These are phyloP conservation scores for Odontocolon sp. DNA, from an alignment of 2,888 invertebrate genomes.

Conservation along the genomic window DNA sequence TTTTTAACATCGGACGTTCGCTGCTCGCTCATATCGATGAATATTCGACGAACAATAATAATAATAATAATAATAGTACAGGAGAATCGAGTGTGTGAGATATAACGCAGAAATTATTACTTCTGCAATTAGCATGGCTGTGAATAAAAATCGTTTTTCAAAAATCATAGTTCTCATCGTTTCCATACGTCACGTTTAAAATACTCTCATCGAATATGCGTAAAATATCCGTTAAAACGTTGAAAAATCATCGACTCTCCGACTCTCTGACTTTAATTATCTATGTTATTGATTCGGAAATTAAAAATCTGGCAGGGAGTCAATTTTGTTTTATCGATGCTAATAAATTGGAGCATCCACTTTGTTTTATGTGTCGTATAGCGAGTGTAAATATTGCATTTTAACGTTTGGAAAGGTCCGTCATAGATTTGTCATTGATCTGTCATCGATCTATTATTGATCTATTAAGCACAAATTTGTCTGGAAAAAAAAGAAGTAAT, in stretches of 20 bases:
- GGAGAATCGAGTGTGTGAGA: conserved; percentile 22
- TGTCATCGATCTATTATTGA: too few species aligned
- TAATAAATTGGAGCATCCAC: conserved; percentile 22
- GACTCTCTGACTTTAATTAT: conserved; percentile 23
- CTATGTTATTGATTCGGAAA: conserved; percentile 26
- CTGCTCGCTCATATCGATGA: conserved; percentile 7
- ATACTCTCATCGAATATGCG: not conserved
- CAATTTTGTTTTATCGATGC: conserved; percentile 45
- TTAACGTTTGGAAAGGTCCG: too few species aligned
- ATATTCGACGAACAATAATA: conserved; percentile 38
- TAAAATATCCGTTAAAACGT: not conserved
- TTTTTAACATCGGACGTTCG: conserved; percentile 64
- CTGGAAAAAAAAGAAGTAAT: not conserved
- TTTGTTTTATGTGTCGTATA: not conserved
- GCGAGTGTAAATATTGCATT: too few species aligned
- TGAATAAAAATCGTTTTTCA: conserved; percentile 30
- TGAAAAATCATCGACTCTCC: conserved; percentile 50
- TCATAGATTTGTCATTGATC: too few species aligned
- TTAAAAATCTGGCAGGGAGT: conserved; percentile 20
- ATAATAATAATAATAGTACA: conserved; percentile 41
- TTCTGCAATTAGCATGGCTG: conserved; percentile 40
- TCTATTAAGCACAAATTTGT: too few species aligned
- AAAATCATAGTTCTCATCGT: conserved; percentile 7
- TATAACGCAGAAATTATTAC: conserved; percentile 46
- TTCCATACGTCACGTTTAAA: not conserved